Evolutionary conservation across 2,888 invertebrate species (phyloP).

Genomic region (Metellina segmentata): DNA sequence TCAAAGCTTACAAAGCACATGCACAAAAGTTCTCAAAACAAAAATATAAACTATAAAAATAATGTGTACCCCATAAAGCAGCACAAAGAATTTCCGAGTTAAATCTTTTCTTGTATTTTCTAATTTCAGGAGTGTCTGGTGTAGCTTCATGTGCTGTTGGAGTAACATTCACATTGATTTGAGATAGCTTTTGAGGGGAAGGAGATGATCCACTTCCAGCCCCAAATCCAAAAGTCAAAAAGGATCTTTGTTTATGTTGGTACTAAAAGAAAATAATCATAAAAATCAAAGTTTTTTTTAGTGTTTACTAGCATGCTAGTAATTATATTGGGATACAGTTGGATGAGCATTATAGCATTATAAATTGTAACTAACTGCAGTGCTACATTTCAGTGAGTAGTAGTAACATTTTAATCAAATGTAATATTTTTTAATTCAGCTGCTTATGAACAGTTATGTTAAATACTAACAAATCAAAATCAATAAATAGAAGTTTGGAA

Average conservation of each 20-base stretch:
- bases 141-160: slow-evolving; percentile 88
- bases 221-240: slow-evolving; percentile 98
- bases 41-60: background rate
- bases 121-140: slow-evolving; percentile 96
- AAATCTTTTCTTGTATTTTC: slow-evolving; percentile 99
- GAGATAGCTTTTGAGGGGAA: slow-evolving; percentile 85
- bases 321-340: background rate
- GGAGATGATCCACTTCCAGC: slow-evolving; percentile 82
- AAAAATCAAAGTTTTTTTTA: background rate
- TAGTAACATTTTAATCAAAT: too few species aligned
- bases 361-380: too few species aligned
- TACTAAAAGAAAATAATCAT: slow-evolving; percentile 82
- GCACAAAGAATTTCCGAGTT: slow-evolving; percentile 99
- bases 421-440: too few species aligned
- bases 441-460: too few species aligned
- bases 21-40: slow-evolving; percentile 85
- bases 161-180: slow-evolving; percentile 97
- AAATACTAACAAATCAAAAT: too few species aligned
- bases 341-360: too few species aligned
- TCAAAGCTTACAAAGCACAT: slow-evolving; percentile 86
- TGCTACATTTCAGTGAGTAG: too few species aligned
- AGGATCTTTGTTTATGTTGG: slow-evolving; percentile 98
- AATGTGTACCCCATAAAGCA: slow-evolving; percentile 90
- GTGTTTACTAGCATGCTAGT: too few species aligned
- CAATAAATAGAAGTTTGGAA: too few species aligned